Evolutionary conservation across 1,140 invertebrate species (phyloP).

Genomic region (Euura saliciscinereae): DNA sequence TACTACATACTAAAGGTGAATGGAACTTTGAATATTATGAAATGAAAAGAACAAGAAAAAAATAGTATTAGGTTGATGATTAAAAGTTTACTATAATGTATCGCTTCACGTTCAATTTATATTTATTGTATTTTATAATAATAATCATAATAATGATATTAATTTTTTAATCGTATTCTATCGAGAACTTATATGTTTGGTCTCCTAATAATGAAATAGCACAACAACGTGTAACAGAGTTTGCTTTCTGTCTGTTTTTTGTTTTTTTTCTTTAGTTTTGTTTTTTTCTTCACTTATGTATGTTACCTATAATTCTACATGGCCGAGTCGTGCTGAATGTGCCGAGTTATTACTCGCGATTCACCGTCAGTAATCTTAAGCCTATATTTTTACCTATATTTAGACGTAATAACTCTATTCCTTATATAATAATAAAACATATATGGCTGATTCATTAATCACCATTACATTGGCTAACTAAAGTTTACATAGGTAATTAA

Average conservation of each 20-base stretch:
- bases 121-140: not conserved
- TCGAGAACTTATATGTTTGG: conserved; percentile 28
- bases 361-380: conserved; percentile 45
- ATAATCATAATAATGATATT: not conserved
- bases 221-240: conserved; percentile 45
- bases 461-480: conserved; percentile 44
- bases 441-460: conserved; percentile 38
- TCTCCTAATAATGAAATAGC: conserved; percentile 40
- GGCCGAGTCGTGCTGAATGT: conserved; percentile 46
- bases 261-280: not conserved
- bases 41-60: too few species aligned
- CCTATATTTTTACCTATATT: conserved; percentile 35
- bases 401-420: conserved; percentile 39
- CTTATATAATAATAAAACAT: conserved; percentile 47
- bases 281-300: conserved; percentile 21
- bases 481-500: not conserved
- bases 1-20: too few species aligned
- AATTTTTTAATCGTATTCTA: not conserved
- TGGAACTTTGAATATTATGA: too few species aligned
- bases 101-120: not conserved
- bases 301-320: conserved; percentile 38
- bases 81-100: not conserved
- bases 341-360: conserved; percentile 48
- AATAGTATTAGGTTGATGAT: not conserved
- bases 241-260: not conserved